phyloP scores from a whole-genome alignment of 2,797 vertebrate genomes.

The Zalophus californianus region DNA sequence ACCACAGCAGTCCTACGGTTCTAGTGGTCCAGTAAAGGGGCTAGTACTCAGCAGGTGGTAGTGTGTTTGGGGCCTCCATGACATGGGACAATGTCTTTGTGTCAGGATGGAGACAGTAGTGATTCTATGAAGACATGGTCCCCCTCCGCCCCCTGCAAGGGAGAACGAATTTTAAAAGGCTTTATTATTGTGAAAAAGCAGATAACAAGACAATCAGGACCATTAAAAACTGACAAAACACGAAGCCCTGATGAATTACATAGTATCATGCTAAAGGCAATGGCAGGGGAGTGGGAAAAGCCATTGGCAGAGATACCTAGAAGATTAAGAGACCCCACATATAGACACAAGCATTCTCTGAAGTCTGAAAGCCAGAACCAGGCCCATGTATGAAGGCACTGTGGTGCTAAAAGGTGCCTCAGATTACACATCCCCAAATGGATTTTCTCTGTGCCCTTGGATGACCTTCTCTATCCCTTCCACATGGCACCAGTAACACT shows the following conservation, averaged over 20 bases:
- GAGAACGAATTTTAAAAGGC: conserved; percentile 30
- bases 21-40: neutral
- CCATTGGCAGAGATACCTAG: neutral
- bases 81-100: neutral
- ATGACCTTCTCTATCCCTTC: neutral
- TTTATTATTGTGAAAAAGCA: conserved; percentile 13
- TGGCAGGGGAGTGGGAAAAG: neutral
- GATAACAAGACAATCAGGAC: neutral
- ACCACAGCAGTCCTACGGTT: neutral
- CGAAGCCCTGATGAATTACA: neutral
- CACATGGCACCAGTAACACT: neutral
- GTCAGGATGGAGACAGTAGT: neutral
- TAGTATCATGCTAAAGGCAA: neutral
- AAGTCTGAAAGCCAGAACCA: neutral
- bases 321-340: neutral
- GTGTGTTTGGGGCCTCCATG: neutral
- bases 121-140: neutral
- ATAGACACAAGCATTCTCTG: neutral
- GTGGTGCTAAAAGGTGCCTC: neutral
- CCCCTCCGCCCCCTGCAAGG: neutral
- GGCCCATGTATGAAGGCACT: neutral
- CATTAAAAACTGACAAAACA: neutral
- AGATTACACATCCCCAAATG: accelerated
- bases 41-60: accelerated
- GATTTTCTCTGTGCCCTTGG: neutral